A percentile compares a stretch with the other conserved stretches of the same genome.
phyloP scores from a whole-genome alignment of 2,888 invertebrate genomes.

The Acronicta aceris region DNA sequence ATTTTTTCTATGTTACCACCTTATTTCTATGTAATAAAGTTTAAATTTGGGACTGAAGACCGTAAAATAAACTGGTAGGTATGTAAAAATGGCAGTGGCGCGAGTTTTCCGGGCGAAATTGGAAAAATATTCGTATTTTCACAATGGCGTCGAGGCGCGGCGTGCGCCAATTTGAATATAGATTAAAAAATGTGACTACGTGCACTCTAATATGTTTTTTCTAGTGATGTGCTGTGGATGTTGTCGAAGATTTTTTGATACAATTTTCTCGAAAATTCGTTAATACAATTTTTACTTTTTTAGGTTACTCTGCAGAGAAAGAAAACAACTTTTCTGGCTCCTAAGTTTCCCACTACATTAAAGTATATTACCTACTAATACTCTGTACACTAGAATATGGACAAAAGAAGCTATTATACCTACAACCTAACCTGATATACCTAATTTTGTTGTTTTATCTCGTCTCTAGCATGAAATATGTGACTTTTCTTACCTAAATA shows the following conservation, averaged over 20 bases:
- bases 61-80: slow-evolving; percentile 44
- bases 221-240: slow-evolving; percentile 61
- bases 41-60: slow-evolving; percentile 16
- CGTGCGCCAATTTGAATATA: slow-evolving; percentile 87
- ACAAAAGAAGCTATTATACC: no score
- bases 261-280: no score
- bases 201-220: slow-evolving; percentile 83
- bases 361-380: no score
- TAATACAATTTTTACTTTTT: no score
- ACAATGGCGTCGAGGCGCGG: slow-evolving; percentile 78
- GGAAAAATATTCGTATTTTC: slow-evolving; percentile 86
- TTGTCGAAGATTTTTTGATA: slow-evolving; percentile 44
- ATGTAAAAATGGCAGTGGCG: slow-evolving; percentile 71
- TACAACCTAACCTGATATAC: no score
- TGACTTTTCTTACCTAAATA: no score
- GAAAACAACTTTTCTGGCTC: no score
- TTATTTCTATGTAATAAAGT: slow-evolving; percentile 37
- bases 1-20: slow-evolving; percentile 19
- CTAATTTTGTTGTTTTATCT: no score
- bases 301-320: no score
- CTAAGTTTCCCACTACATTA: no score
- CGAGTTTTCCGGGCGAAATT: slow-evolving; percentile 84
- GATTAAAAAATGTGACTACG: slow-evolving; percentile 87
- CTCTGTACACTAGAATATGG: no score
- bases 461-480: no score